phyloP scores from a whole-genome alignment of 2,113 vertebrate species.

The Xenopus tropicalis region UCB_Xtro_10.0 CM004451.2:61359001-61359500 shows the following conservation, averaged over 20 bases:
- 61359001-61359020: too few relatives aligned
- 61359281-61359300: slow-evolving; percentile 41
- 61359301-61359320: slow-evolving; percentile 15
- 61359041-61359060: too few relatives aligned
- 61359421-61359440: not conserved
- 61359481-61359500: slow-evolving; percentile 1
- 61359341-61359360: not conserved
- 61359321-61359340: not conserved
- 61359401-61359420: not conserved
- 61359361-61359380: slow-evolving; percentile 1
- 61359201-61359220: too few relatives aligned
- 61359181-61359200: too few relatives aligned
- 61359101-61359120: too few relatives aligned
- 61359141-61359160: too few relatives aligned
- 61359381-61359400: not conserved
- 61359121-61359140: too few relatives aligned
- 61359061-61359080: too few relatives aligned
- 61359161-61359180: too few relatives aligned
- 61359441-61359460: not conserved
- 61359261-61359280: slow-evolving; percentile 25
- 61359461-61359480: slow-evolving; percentile 36
- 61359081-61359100: too few relatives aligned
- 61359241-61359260: not conserved
- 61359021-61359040: too few relatives aligned
- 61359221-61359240: too few relatives aligned